Conservation (phyloP, 2,888 invertebrate genomes). For the Sepiola atlantica region DNA sequence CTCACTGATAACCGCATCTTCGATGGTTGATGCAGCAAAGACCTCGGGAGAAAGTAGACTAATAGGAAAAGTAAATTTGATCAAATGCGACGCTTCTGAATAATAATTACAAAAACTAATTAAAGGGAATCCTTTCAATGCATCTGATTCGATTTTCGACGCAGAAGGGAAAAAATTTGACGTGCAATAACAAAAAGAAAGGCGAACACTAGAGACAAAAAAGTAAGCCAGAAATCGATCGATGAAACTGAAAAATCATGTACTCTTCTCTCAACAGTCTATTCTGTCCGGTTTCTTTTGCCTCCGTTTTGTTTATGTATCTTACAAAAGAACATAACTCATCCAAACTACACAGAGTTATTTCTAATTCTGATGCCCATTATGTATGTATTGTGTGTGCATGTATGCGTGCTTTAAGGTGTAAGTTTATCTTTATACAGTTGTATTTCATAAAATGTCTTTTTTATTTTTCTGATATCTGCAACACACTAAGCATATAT, state of each 20-base stretch:
- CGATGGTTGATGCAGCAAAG: neutral
- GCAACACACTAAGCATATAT: neutral
- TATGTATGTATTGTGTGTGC: neutral
- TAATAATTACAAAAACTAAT: constrained; percentile 20
- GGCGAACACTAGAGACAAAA: neutral
- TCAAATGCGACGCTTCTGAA: neutral
- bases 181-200: neutral
- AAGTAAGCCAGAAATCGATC: neutral
- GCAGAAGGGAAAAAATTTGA: neutral
- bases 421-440: too few relatives aligned
- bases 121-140: neutral
- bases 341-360: neutral
- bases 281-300: neutral
- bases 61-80: neutral
- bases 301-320: neutral
- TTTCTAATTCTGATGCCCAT: neutral
- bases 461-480: too few relatives aligned
- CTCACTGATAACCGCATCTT: neutral
- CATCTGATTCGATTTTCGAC: neutral
- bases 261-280: neutral
- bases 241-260: neutral
- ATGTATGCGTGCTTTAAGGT: too few relatives aligned
- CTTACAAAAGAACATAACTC: neutral
- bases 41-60: neutral
- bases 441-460: too few relatives aligned